Conservation (phyloP, 2,797 vertebrate species). For the Poecilia velifera region DNA sequence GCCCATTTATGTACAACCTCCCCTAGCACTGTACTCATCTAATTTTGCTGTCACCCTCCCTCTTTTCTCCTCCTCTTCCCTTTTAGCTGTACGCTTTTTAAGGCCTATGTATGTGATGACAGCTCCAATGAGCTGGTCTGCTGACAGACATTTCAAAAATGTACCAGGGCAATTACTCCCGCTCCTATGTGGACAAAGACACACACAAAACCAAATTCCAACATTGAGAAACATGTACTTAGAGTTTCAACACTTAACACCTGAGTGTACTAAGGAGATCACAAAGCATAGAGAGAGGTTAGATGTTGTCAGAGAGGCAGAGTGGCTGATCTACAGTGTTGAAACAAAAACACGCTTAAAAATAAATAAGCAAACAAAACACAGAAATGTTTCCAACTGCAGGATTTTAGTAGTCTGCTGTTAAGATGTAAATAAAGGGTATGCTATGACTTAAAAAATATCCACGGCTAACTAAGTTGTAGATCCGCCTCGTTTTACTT, state of each 20-base stretch:
- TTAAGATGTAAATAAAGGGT: background rate
- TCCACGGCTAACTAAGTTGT: background rate
- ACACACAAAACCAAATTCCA: slow-evolving; percentile 48
- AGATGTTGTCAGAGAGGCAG: slow-evolving; percentile 7
- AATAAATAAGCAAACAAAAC: slow-evolving; percentile 20
- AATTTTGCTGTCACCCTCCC: slow-evolving; percentile 35
- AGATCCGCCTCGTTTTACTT: no score
- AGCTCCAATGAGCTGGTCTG: slow-evolving; percentile 72
- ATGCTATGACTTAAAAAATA: background rate
- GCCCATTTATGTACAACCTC: slow-evolving; percentile 14
- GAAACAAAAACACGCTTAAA: slow-evolving; percentile 6
- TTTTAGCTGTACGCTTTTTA: slow-evolving; percentile 46
- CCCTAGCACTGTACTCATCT: slow-evolving; percentile 28
- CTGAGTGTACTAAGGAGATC: slow-evolving; percentile 27
- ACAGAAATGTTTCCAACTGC: slow-evolving; percentile 11
- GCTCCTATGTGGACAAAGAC: slow-evolving; percentile 49
- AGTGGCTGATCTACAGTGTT: slow-evolving; percentile 14
- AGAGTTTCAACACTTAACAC: slow-evolving; percentile 67
- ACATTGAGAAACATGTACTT: slow-evolving; percentile 53
- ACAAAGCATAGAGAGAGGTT: slow-evolving; percentile 17
- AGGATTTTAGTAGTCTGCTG: background rate
- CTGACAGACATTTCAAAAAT: slow-evolving; percentile 76
- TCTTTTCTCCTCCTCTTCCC: slow-evolving; percentile 4
- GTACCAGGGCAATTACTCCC: slow-evolving; percentile 67
- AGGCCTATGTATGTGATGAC: slow-evolving; percentile 70